Conservation (phyloP, 2,888 invertebrate species). For the Caenorhabditis doughertyi region DNA sequence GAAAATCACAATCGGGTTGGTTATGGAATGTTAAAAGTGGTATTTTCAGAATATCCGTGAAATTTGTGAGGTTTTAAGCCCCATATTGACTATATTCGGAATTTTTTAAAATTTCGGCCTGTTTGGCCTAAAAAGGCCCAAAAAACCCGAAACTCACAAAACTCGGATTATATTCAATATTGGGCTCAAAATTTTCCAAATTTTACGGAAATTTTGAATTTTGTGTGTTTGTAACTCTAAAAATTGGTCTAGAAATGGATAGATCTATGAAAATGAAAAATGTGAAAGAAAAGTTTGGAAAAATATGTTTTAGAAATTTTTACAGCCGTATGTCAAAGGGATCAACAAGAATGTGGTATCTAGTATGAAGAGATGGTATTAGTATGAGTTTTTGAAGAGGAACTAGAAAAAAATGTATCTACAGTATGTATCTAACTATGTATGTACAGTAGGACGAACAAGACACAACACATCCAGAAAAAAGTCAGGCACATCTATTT, state of each 20-base stretch:
- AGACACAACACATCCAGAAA: constrained; percentile 2
- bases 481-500: neutral
- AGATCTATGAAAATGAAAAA: neutral
- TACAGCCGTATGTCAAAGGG: neutral
- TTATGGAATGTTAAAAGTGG: neutral
- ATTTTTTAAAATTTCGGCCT: neutral
- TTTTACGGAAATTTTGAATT: neutral
- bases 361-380: neutral
- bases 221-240: neutral
- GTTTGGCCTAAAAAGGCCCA: no score
- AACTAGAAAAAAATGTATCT: neutral
- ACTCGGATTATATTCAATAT: neutral
- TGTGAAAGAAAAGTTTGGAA: neutral
- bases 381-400: neutral
- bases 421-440: constrained; percentile 1
- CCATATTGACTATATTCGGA: neutral
- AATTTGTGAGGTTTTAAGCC: neutral
- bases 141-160: neutral
- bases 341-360: constrained; percentile 13
- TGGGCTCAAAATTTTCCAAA: no score
- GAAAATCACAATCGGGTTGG: constrained; percentile 15
- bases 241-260: neutral
- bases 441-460: neutral
- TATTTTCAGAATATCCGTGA: neutral
- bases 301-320: neutral